These are phyloP conservation scores for Cyanoliseus patagonus DNA, from an alignment of 2,113 vertebrate species.

Conservation along the genomic window DNA sequence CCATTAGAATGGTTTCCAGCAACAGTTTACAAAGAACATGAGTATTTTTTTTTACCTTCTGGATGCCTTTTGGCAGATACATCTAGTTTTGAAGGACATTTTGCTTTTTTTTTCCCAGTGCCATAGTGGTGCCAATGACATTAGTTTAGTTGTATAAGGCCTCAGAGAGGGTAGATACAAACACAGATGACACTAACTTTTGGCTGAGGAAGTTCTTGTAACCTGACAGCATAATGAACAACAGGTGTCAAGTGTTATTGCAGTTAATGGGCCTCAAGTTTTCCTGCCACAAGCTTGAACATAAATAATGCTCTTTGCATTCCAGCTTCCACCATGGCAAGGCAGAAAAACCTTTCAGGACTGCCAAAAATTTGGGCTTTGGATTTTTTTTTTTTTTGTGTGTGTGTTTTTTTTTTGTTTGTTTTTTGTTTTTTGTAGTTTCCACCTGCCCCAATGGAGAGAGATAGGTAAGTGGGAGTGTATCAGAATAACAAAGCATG, in stretches of 20 bases:
- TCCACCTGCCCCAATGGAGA: background rate
- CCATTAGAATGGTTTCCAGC: background rate
- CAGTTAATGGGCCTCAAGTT: constrained; percentile 43
- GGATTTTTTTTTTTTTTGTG: background rate
- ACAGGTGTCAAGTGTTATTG: constrained; percentile 43
- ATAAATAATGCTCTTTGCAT: background rate
- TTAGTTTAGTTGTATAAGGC: background rate
- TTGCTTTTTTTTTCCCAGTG: background rate
- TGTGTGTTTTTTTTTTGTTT: background rate
- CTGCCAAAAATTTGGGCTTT: background rate
- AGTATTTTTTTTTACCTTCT: background rate
- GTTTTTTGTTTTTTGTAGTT: background rate
- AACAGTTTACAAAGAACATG: background rate
- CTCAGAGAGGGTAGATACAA: background rate
- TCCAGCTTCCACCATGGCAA: background rate
- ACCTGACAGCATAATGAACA: constrained; percentile 8
- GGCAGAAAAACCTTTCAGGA: background rate
- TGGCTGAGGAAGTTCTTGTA: constrained; percentile 21
- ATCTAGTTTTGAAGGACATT: background rate
- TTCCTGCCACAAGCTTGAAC: constrained; percentile 44
- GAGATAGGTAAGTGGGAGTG: constrained; percentile 12
- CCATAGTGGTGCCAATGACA: background rate
- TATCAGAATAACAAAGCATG: constrained; percentile 5
- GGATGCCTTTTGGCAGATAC: background rate
- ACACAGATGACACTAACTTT: background rate